Conservation (phyloP, 2,113 vertebrate genomes). For the Bungarus multicinctus region DNA sequence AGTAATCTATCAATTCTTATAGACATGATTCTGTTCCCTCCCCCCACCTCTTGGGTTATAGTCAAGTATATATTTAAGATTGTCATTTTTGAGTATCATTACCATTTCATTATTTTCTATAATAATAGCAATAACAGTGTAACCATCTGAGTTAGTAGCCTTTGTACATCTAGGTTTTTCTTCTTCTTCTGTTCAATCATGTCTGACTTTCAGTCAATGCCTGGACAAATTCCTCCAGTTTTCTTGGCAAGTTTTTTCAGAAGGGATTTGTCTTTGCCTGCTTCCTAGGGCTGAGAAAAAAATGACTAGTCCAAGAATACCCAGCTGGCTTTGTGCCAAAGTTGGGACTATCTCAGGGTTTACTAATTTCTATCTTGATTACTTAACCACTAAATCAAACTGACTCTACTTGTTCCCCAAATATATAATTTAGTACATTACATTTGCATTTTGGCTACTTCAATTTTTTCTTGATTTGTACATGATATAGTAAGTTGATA, state of each 20-base stretch:
- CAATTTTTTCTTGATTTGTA: background rate
- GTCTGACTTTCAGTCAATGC: no score
- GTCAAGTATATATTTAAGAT: background rate
- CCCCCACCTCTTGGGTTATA: background rate
- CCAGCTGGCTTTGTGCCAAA: background rate
- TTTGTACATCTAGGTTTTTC: background rate
- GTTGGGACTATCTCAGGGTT: background rate
- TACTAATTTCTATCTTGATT: background rate
- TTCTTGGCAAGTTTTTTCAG: background rate
- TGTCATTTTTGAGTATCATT: background rate
- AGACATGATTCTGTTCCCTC: background rate
- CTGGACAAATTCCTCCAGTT: no score
- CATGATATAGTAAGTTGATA: background rate
- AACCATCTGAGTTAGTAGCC: background rate
- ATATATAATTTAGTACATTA: background rate
- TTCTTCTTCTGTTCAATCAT: no score
- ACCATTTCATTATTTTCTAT: background rate
- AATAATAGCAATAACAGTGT: background rate
- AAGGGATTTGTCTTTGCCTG: background rate
- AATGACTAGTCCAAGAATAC: background rate
- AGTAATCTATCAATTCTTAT: background rate
- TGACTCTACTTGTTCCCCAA: background rate
- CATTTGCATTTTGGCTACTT: background rate
- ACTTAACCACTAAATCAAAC: background rate
- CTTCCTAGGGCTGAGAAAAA: background rate